Evolutionary conservation across 2,113 vertebrate genomes (phyloP), one percentile per base, ranked within the genome.

Genomic region (Zosterops japonicus): DNA sequence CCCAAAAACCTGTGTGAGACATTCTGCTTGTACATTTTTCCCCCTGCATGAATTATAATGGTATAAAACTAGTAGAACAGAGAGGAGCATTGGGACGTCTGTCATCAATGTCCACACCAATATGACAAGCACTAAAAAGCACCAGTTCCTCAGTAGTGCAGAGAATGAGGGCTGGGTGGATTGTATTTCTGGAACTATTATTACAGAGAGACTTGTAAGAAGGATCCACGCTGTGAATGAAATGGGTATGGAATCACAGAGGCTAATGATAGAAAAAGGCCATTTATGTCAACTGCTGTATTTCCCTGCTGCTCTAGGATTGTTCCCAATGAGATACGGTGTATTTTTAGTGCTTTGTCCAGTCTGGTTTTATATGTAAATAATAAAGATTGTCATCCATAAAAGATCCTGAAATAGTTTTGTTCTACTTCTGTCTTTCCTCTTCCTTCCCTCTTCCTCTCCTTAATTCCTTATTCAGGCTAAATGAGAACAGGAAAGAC

Each of bases 161-260:
- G 83, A 84, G 87, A 94, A 95, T 3, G 8, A 94, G 63, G 11
- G 1, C 81, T 87, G 81, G 83, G 81, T 89, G 83, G 65, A 61
- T 94, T 92, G 94, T 95, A 95, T 94, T 95, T 95, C 89, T 95
- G 91, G 77, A 87, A 69, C 91, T 95, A 94, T 97, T 97, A 95
- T 95, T 95, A 56, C 72, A 85, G 94, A 94, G 42, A 77, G 31
- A 82, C 89, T 93, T 96, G 93, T 65, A 89, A 95, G 95, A 89
- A 78, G 89, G 89, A 57, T 85, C 57, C 96, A 96, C 28, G 91
- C 96, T 97, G 96, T 74, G 94, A 89, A 84, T 91, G 59, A 95
- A 95, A 94, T 96, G 52, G 87, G 80, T 61, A 87, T 63, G 95
- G 92, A 93, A 95, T 95, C 80, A 79, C 63, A 91, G 90, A 91